Base-by-base conservation (phyloP, 1,140 invertebrate genomes). In the Tetranychus urticae region DNA sequence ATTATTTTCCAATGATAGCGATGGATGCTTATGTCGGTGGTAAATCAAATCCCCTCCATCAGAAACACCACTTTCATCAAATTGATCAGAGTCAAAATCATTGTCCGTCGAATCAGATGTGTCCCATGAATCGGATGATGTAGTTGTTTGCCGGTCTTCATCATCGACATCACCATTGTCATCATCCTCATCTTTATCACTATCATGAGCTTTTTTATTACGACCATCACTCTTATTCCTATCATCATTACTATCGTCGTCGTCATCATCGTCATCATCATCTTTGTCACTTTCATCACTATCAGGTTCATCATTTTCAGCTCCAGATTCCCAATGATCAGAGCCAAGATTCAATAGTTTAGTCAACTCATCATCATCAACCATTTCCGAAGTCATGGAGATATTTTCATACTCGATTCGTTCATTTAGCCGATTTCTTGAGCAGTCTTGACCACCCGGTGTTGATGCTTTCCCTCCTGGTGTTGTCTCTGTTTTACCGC, bases 351-450 rank as follows among this genome's bases (percentile, higher is more conserved):
- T 57, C 14, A 57, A 39, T 23, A 59, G 12, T 46, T 59, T 59
- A 5, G 46, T 60, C 36, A 60, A 37, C 46, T 60, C 59, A 4
- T 60, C 59, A 14, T 60, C 59, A 42, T 60, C 59, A 31, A 37
- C 14, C 35, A 60, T 14, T 14, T 52, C 33, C 5, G 12, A 23
- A 14, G 46, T 14, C n/a, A 34, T 54, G 14, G 46, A 52, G 10
- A 45, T 54, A 55, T 62, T 48, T 48, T 64, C 60, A 59, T 64
- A 64, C 37, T 64, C 60, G 5, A 57, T 48, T 56, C 63, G 55
- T 58, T 64, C 63, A 47, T 56, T 39, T n/a, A 64, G 23, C 23
- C 58, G 42, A 36, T 58, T 56, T 52, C 35, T 54, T 62, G 8
- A 31, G 6, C 59, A 34, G 60, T 52, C 56, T 61, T 33, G 31